Percentiles rank a stretch among this genome's conserved stretches.
Conservation (phyloP, 2,797 vertebrate species). For the Hyperoplus lanceolatus region DNA sequence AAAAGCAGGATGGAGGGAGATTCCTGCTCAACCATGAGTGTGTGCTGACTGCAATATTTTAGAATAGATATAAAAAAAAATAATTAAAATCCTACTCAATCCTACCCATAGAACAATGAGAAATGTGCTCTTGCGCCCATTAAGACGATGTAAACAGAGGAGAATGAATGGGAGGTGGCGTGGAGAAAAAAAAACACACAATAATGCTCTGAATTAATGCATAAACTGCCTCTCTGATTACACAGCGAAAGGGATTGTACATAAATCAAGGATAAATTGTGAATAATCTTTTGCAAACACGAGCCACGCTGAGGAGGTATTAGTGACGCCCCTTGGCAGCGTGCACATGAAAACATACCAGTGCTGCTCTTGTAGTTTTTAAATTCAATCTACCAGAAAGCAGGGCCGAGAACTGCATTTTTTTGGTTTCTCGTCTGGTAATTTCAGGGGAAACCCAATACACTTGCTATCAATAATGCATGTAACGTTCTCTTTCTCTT, state of each 20-base stretch:
- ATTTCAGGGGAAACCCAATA: constrained; percentile 39
- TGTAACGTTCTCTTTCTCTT: constrained; percentile 56
- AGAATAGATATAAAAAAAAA: neutral
- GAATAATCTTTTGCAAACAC: constrained; percentile 48
- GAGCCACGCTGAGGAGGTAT: constrained; percentile 52
- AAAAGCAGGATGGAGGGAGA: constrained; percentile 36
- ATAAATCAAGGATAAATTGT: constrained; percentile 63
- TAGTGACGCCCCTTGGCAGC: constrained; percentile 46
- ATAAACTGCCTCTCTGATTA: constrained; percentile 54
- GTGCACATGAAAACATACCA: constrained; percentile 32
- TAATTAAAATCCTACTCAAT: neutral
- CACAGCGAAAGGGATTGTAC: constrained; percentile 48
- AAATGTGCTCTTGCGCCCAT: constrained; percentile 47
- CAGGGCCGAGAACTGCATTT: constrained; percentile 32
- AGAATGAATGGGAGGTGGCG: constrained; percentile 38
- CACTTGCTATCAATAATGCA: constrained; percentile 64
- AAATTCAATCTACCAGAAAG: constrained; percentile 37
- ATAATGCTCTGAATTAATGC: constrained; percentile 57
- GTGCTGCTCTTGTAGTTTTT: constrained; percentile 23
- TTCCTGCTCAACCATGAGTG: neutral
- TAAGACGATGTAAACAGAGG: constrained; percentile 48
- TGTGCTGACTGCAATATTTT: constrained; percentile 36
- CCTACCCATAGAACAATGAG: constrained; percentile 45
- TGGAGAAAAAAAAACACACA: constrained; percentile 27
- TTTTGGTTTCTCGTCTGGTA: constrained; percentile 27